Conservation (phyloP, 1,140 invertebrate genomes). For the Drosophila pruinosa region DNA sequence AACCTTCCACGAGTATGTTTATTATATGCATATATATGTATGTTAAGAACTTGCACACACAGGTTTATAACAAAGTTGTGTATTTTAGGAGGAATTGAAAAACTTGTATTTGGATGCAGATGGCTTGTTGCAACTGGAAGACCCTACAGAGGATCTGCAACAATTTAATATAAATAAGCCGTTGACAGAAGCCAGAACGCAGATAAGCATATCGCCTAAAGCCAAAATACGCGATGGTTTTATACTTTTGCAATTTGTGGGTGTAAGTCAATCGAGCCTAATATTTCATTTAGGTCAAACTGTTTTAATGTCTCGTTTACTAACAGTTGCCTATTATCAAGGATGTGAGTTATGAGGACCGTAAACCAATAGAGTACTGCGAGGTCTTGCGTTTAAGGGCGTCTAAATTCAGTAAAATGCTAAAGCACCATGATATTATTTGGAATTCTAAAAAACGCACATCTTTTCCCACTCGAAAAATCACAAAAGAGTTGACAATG, state of each 20-base stretch:
- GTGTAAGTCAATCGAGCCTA: constrained; percentile 34
- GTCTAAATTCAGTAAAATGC: constrained; percentile 26
- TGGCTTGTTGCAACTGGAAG: too few relatives aligned
- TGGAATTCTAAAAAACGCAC: constrained; percentile 31
- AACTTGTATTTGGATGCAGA: too few relatives aligned
- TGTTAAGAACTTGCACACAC: too few relatives aligned
- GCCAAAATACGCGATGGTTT: not conserved
- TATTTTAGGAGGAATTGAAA: too few relatives aligned
- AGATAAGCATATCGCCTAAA: not conserved
- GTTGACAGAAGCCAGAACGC: not conserved
- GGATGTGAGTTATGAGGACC: constrained; percentile 32
- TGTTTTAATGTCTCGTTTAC: not conserved
- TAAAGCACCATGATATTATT: constrained; percentile 6
- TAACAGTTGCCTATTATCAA: constrained; percentile 52
- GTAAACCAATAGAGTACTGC: constrained; percentile 16
- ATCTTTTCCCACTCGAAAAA: not conserved
- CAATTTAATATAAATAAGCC: too few relatives aligned
- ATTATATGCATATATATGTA: too few relatives aligned
- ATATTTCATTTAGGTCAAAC: not conserved
- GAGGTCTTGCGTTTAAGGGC: constrained; percentile 35
- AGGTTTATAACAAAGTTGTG: too few relatives aligned
- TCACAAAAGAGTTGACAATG: not conserved
- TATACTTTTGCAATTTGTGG: constrained; percentile 31
- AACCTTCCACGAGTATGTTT: too few relatives aligned
- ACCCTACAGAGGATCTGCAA: too few relatives aligned